A percentile compares a stretch with the other conserved stretches of the same genome.
phyloP scores from a whole-genome alignment of 2,113 vertebrate genomes.

The Felis chaus region DNA sequence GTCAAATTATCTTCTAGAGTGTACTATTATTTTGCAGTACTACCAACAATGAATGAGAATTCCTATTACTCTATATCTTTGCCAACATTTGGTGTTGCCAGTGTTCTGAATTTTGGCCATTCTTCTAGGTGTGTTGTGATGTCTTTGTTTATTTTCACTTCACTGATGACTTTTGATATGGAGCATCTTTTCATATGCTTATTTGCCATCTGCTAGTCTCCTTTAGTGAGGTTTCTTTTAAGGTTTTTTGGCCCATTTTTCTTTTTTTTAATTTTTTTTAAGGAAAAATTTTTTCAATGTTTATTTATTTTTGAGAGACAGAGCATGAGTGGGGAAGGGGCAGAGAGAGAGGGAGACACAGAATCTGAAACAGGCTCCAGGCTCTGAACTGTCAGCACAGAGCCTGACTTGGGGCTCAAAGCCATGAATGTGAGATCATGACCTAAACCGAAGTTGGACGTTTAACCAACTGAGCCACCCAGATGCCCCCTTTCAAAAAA shows the following conservation, averaged over 20 bases:
- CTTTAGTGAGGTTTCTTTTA: not conserved
- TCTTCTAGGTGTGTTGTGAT: not conserved
- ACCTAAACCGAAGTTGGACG: too few relatives aligned
- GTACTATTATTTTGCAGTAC: not conserved
- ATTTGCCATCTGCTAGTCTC: not conserved
- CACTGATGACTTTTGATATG: not conserved
- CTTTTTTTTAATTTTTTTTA: too few relatives aligned
- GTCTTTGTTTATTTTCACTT: not conserved
- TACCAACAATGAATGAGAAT: not conserved
- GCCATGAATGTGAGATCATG: too few relatives aligned
- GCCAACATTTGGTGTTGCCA: not conserved
- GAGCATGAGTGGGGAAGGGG: too few relatives aligned
- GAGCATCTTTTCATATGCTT: not conserved
- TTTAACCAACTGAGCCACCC: too few relatives aligned
- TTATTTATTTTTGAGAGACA: too few relatives aligned
- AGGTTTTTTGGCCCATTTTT: not conserved
- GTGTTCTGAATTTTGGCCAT: not conserved
- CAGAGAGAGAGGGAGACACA: too few relatives aligned
- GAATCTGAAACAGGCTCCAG: too few relatives aligned
- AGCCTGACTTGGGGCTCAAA: too few relatives aligned
- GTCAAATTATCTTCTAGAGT: not conserved
- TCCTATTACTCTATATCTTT: not conserved
- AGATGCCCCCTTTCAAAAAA: too few relatives aligned
- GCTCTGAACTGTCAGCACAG: too few relatives aligned
- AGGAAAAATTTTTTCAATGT: too few relatives aligned